Evolutionary conservation across 2,113 vertebrate species (phyloP).

Genomic region (Tiliqua scincoides): DNA sequence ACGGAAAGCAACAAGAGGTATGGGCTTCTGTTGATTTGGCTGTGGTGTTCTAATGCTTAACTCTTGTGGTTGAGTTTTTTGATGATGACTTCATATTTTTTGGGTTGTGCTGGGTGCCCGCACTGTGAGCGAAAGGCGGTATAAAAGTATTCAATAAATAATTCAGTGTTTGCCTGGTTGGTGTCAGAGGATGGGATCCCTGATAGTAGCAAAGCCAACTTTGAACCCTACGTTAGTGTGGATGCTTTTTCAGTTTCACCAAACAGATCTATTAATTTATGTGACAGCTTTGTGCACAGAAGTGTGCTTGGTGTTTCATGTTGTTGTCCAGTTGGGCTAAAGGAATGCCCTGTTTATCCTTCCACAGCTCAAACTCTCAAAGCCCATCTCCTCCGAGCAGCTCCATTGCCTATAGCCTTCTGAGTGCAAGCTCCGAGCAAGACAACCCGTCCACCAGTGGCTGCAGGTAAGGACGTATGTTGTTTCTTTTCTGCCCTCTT

Average conservation of each 20-base stretch:
- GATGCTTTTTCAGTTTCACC: no score
- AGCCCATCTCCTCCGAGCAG: constrained; percentile 88
- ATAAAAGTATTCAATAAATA: background rate
- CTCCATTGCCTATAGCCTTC: constrained; percentile 88
- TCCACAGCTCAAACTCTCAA: constrained; percentile 85
- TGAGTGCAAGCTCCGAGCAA: constrained; percentile 87
- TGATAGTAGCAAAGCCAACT: background rate
- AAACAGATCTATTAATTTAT: background rate
- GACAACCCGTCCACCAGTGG: constrained; percentile 90
- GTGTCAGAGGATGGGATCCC: background rate
- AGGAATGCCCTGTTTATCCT: background rate
- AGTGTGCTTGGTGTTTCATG: no score
- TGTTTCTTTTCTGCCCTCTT: no score
- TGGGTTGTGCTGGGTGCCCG: no score
- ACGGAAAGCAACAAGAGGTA: constrained; percentile 89
- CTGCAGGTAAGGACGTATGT: constrained; percentile 75
- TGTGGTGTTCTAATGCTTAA: no score
- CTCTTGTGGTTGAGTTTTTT: no score
- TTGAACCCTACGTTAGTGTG: background rate
- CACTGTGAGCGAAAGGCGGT: no score
- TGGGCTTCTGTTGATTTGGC: background rate
- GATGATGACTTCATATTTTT: no score
- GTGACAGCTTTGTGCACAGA: no score
- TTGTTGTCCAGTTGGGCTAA: background rate
- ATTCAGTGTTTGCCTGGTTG: background rate